Conservation (phyloP, 2,888 invertebrate genomes). For the Rotaria socialis region DNA sequence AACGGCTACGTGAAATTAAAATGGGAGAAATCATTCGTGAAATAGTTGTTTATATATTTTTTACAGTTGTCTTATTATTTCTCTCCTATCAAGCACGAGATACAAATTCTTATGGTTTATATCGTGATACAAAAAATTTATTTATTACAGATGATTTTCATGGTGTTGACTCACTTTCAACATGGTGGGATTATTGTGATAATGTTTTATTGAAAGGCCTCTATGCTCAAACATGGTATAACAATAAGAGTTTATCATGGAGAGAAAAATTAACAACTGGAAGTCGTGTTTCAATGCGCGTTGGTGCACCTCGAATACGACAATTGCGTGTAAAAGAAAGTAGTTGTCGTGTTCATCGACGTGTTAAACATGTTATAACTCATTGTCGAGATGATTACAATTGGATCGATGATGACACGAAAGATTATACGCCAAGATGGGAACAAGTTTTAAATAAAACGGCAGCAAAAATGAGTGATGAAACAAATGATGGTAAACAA, state of each 20-base stretch:
- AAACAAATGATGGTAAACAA: conserved; percentile 30
- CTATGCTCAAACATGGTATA: conserved; percentile 54
- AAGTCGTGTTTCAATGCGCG: conserved; percentile 38
- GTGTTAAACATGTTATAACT: conserved; percentile 51
- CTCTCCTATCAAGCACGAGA: conserved; percentile 58
- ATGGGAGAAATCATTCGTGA: conserved; percentile 58
- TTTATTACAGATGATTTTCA: conserved; percentile 46
- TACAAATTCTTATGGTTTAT: conserved; percentile 51
- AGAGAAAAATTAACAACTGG: conserved; percentile 54
- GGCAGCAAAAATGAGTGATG: conserved; percentile 32
- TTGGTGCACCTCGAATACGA: conserved; percentile 45
- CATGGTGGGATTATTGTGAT: conserved; percentile 55
- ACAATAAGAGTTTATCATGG: conserved; percentile 55
- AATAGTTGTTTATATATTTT: conserved; percentile 55
- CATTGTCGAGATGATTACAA: conserved; percentile 57
- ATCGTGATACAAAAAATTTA: conserved; percentile 48
- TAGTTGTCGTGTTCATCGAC: conserved; percentile 52
- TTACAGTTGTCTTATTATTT: conserved; percentile 57
- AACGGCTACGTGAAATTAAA: conserved; percentile 55
- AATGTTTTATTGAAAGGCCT: conserved; percentile 53
- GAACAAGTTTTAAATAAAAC: conserved; percentile 40
- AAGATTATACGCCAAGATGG: conserved; percentile 55
- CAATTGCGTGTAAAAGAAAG: conserved; percentile 50
- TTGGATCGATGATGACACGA: conserved; percentile 58
- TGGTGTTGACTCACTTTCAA: conserved; percentile 51